Conservation (phyloP, 2,113 vertebrate species). For the Macquaria ambigua region DNA sequence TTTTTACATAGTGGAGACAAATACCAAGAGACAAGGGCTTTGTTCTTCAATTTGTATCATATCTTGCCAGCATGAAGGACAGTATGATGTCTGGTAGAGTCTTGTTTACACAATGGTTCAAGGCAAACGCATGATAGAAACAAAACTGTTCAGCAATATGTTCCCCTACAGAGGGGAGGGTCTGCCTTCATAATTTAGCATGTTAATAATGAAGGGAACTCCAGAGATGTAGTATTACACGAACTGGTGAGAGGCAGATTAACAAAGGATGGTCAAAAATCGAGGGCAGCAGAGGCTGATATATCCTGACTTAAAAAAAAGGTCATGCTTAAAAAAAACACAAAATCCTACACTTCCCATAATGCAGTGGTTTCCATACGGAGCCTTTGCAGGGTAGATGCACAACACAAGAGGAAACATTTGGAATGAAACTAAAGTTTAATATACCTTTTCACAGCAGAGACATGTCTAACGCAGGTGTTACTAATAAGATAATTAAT, state of each 20-base stretch:
- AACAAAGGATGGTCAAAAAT: not conserved
- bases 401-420: not conserved
- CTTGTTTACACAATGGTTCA: not conserved
- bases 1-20: not conserved
- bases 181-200: not conserved
- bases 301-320: not conserved
- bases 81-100: not conserved
- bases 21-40: constrained; percentile 1
- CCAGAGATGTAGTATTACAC: not conserved
- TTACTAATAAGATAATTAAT: constrained; percentile 5
- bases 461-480: not conserved
- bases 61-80: not conserved
- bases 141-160: not conserved
- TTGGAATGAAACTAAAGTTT: not conserved
- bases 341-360: not conserved
- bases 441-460: not conserved
- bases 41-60: not conserved
- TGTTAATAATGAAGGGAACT: not conserved
- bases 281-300: not conserved
- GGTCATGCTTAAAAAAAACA: not conserved
- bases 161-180: not conserved
- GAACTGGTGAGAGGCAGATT: not conserved
- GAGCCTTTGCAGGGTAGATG: not conserved
- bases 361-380: not conserved
- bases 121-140: not conserved